Conservation (phyloP, 2,888 invertebrate species). For the Chrysotoxum bicinctum region DNA sequence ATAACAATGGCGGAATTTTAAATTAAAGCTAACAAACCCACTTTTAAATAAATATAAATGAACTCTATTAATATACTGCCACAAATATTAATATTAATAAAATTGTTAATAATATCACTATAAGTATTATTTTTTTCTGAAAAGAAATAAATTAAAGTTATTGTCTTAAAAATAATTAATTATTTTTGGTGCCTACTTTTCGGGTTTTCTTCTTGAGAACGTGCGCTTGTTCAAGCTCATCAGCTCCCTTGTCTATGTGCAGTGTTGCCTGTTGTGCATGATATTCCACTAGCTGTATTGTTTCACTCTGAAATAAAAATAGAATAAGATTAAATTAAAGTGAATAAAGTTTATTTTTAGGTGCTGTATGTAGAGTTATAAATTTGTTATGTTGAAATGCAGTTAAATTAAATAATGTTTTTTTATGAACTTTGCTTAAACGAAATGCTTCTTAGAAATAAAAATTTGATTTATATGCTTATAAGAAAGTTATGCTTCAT, state of each 20-base stretch:
- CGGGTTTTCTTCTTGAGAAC: constrained; percentile 74
- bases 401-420: too few relatives aligned
- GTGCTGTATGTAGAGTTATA: too few relatives aligned
- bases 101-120: constrained; percentile 70
- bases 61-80: constrained; percentile 55
- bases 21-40: background rate
- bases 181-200: constrained; percentile 68
- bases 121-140: constrained; percentile 79
- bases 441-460: background rate
- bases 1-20: background rate
- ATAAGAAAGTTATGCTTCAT: too few relatives aligned
- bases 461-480: too few relatives aligned
- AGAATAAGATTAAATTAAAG: background rate
- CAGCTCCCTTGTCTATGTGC: constrained; percentile 80
- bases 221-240: constrained; percentile 76
- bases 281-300: constrained; percentile 81
- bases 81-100: constrained; percentile 55
- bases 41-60: background rate
- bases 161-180: background rate
- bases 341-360: background rate
- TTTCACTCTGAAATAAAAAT: constrained; percentile 76
- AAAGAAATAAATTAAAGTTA: constrained; percentile 62
- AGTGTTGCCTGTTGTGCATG: constrained; percentile 80
- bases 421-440: background rate
- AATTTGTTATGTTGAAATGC: too few relatives aligned